These are phyloP conservation scores for Circaetus cinerascens DNA, from an alignment of 2,113 vertebrate genomes.

Conservation along the genomic window DNA sequence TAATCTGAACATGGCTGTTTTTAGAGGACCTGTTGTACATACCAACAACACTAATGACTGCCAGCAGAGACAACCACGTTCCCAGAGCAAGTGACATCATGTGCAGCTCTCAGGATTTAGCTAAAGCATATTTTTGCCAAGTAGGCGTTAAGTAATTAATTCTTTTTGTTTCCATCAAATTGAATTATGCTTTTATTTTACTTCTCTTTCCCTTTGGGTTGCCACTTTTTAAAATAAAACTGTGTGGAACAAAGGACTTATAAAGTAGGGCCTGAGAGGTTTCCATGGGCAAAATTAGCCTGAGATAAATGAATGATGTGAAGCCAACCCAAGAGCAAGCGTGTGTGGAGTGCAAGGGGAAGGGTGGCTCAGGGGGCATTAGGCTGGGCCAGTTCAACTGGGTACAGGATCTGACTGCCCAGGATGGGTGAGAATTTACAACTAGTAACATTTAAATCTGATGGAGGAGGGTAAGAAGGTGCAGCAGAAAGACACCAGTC, in stretches of 20 bases:
- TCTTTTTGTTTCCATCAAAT: neutral
- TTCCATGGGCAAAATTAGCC: neutral
- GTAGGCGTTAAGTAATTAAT: neutral
- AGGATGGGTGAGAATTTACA: neutral
- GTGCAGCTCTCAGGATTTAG: neutral
- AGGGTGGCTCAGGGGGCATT: neutral
- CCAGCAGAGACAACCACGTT: neutral
- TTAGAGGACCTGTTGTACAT: constrained; percentile 4
- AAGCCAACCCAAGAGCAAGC: neutral
- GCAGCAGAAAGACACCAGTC: neutral
- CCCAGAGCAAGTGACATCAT: neutral
- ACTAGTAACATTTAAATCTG: neutral
- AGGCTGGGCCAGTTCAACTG: neutral
- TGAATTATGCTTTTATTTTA: neutral
- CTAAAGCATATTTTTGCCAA: neutral
- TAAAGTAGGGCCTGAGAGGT: neutral
- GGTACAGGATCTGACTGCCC: neutral
- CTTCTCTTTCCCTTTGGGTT: neutral
- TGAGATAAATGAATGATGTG: neutral
- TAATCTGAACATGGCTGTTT: neutral
- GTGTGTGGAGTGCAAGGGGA: neutral
- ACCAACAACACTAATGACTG: neutral
- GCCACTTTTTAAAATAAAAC: neutral
- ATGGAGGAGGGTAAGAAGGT: neutral
- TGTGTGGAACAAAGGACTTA: neutral